Conservation (phyloP, 1,140 invertebrate genomes). For the Oryctes rhinoceros region DNA sequence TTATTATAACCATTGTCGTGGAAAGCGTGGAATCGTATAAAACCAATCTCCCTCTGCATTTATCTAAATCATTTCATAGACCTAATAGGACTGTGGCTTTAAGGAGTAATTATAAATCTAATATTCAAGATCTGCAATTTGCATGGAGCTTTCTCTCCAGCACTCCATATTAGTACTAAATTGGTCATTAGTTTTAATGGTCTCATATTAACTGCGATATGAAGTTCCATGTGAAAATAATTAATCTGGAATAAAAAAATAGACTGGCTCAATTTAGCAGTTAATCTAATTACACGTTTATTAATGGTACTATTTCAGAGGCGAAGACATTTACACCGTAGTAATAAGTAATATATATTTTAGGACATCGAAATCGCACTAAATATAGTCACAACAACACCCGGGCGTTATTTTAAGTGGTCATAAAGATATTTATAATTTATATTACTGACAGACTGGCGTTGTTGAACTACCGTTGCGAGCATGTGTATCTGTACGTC, state of each 20-base stretch:
- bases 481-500: background rate
- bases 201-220: background rate
- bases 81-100: too few relatives aligned
- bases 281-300: background rate
- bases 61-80: too few relatives aligned
- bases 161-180: too few relatives aligned
- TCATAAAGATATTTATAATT: slow-evolving; percentile 34
- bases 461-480: background rate
- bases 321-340: background rate
- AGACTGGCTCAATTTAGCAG: background rate
- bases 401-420: slow-evolving; percentile 25
- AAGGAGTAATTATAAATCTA: too few relatives aligned
- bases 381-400: slow-evolving; percentile 8
- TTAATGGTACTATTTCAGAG: background rate
- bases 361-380: background rate
- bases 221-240: background rate
- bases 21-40: too few relatives aligned
- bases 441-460: background rate
- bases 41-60: too few relatives aligned
- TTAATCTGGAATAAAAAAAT: background rate
- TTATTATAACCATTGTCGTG: too few relatives aligned
- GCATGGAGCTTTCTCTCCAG: too few relatives aligned
- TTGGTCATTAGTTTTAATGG: background rate
- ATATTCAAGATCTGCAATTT: too few relatives aligned
- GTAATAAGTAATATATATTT: background rate